Percentiles rank a stretch among this genome's conserved stretches.
phyloP scores from a whole-genome alignment of 2,888 invertebrate genomes.

The Gymnoscelis rufifasciata region DNA sequence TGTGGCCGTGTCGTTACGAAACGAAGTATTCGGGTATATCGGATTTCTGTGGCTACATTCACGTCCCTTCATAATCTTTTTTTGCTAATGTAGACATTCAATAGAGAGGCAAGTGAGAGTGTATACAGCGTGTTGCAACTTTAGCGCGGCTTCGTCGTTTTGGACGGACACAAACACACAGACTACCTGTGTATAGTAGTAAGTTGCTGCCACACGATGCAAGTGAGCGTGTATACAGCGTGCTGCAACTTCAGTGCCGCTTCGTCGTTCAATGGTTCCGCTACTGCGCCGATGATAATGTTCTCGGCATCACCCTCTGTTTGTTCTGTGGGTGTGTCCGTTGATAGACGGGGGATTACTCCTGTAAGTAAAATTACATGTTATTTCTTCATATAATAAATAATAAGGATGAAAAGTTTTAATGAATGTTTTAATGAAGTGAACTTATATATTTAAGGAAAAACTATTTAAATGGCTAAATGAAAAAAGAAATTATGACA shows the following conservation, averaged over 20 bases:
- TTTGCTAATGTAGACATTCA: too few relatives aligned
- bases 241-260: constrained; percentile 91
- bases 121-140: constrained; percentile 91
- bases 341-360: constrained; percentile 51
- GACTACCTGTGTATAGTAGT: constrained; percentile 91
- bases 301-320: constrained; percentile 21
- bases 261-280: constrained; percentile 53
- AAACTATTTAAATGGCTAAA: too few relatives aligned
- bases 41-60: too few relatives aligned
- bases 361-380: constrained; percentile 26
- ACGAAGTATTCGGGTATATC: too few relatives aligned
- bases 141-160: constrained; percentile 84
- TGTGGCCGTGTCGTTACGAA: too few relatives aligned
- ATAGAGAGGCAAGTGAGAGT: constrained; percentile 72
- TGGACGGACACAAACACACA: too few relatives aligned
- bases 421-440: too few relatives aligned
- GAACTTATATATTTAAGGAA: too few relatives aligned
- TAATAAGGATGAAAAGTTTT: too few relatives aligned
- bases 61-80: too few relatives aligned
- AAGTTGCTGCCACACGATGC: constrained; percentile 93
- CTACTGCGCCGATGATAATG: constrained; percentile 18
- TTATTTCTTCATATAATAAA: too few relatives aligned
- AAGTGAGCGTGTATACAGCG: constrained; percentile 91
- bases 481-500: too few relatives aligned
- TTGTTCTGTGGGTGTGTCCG: constrained; percentile 50